A percentile compares a stretch with the other conserved stretches of the same genome.
Evolutionary conservation across 2,797 vertebrate genomes (phyloP).

Genomic region (Xenops minutus): DNA sequence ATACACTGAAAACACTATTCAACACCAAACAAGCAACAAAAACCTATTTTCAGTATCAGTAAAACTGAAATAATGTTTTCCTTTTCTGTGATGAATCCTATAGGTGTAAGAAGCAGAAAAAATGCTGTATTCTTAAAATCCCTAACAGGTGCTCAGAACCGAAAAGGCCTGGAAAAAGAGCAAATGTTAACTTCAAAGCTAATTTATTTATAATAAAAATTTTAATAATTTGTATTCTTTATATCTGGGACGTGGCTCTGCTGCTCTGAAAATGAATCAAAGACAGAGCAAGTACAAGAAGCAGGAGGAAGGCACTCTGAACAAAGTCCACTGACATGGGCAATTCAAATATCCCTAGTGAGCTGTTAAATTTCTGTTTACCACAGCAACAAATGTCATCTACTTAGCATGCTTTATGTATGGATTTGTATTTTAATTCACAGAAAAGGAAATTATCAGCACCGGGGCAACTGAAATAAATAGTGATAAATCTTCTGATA

Average conservation of each 20-base stretch:
- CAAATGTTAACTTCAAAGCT: not conserved
- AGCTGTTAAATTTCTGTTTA: not conserved
- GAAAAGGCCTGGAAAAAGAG: not conserved
- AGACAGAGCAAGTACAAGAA: not conserved
- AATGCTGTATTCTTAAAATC: not conserved
- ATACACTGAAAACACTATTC: not conserved
- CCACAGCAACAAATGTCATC: not conserved
- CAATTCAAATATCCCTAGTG: not conserved
- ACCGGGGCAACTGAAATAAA: not conserved
- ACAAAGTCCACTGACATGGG: not conserved
- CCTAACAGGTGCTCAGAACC: not conserved
- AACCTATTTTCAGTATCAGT: not conserved
- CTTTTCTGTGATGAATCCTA: not conserved
- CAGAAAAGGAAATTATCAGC: conserved; percentile 9
- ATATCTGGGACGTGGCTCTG: not conserved
- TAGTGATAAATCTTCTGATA: not conserved
- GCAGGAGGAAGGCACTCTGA: not conserved
- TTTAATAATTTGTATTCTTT: not conserved
- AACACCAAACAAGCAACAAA: not conserved
- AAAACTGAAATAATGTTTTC: conserved; percentile 18
- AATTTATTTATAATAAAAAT: not conserved
- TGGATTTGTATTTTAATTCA: not conserved
- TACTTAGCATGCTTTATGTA: not conserved
- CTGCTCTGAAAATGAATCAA: not conserved
- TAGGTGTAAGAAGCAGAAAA: not conserved